phyloP scores from a whole-genome alignment of 2,888 invertebrate species.

The Phyllotreta cruciferae region DNA sequence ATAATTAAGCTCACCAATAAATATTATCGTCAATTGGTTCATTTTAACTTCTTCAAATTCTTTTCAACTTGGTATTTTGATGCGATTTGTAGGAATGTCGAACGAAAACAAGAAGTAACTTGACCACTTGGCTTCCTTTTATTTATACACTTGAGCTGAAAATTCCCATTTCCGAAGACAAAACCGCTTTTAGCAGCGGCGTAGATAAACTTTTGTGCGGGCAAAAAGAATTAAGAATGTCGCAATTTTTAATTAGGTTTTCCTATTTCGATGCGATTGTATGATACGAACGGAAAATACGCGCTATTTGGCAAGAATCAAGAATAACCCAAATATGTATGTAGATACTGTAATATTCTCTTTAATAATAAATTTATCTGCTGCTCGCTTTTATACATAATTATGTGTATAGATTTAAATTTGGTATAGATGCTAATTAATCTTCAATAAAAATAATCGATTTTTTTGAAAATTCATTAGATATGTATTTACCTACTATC shows the following conservation, averaged over 20 bases:
- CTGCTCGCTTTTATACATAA: too few species aligned
- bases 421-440: too few species aligned
- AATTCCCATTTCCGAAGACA: constrained; percentile 28
- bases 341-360: too few species aligned
- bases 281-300: too few species aligned
- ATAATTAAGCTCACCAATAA: constrained; percentile 17
- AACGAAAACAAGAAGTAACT: constrained; percentile 14
- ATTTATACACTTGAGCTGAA: constrained; percentile 23
- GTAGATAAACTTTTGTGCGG: background rate
- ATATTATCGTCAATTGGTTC: constrained; percentile 2
- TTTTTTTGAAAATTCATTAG: too few species aligned
- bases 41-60: constrained; percentile 13
- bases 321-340: too few species aligned
- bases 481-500: too few species aligned
- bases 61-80: background rate
- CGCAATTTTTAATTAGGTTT: background rate
- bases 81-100: constrained; percentile 1
- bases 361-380: too few species aligned
- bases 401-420: too few species aligned
- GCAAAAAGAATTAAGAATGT: background rate
- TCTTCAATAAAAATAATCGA: too few species aligned
- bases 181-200: constrained; percentile 17
- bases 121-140: constrained; percentile 12
- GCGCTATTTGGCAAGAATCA: too few species aligned
- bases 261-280: background rate